phyloP scores from a whole-genome alignment of 2,888 invertebrate genomes.

The Perizoma flavofasciatum region DNA sequence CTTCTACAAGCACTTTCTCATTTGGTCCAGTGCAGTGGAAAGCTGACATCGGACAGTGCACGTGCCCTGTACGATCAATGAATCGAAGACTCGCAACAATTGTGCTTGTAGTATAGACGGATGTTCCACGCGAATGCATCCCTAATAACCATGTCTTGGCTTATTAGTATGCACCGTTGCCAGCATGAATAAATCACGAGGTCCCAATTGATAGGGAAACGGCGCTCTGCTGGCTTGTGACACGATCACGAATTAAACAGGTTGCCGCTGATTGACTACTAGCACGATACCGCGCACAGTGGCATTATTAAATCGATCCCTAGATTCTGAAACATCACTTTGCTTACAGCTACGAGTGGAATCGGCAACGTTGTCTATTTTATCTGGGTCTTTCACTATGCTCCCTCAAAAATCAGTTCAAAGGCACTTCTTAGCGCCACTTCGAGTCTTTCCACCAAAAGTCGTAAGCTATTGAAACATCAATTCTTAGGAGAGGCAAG shows the following conservation, averaged over 20 bases:
- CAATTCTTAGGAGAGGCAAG: too few species aligned
- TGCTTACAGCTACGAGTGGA: too few species aligned
- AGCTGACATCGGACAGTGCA: conserved; percentile 33
- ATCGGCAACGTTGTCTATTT: too few species aligned
- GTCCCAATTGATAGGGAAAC: conserved; percentile 62
- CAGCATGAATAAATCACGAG: conserved; percentile 61
- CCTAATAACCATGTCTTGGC: conserved; percentile 39
- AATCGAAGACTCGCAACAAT: conserved; percentile 23
- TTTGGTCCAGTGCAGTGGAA: conserved; percentile 36
- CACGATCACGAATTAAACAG: neutral
- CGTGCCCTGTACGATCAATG: conserved; percentile 49
- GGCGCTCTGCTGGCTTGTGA: conserved; percentile 53
- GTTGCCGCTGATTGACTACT: neutral
- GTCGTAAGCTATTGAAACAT: too few species aligned
- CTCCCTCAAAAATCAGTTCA: too few species aligned
- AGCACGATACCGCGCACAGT: neutral
- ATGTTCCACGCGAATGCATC: conserved; percentile 36
- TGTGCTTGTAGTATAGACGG: conserved; percentile 34
- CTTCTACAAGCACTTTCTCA: conserved; percentile 28
- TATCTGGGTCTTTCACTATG: too few species aligned
- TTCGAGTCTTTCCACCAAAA: too few species aligned
- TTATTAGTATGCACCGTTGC: conserved; percentile 62
- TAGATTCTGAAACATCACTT: conserved; percentile 15
- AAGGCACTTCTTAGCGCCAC: too few species aligned
- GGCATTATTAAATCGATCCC: too few species aligned